Percentiles rank a stretch among this genome's conserved stretches.
Evolutionary conservation across 1,140 invertebrate species (phyloP).

Genomic region (Heterodera schachtii): DNA sequence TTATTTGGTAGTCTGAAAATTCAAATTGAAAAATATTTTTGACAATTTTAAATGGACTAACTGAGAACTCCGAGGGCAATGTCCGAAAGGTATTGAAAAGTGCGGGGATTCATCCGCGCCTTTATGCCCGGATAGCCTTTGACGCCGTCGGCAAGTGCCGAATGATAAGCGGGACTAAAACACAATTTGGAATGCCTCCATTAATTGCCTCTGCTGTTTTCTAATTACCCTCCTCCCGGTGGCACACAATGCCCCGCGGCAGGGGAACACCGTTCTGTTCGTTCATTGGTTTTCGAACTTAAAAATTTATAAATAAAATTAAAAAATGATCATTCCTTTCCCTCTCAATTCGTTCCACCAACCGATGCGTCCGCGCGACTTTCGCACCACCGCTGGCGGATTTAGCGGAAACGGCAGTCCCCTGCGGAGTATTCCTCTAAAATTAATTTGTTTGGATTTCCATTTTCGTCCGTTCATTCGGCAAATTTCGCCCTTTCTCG

Average conservation of each 20-base stretch:
- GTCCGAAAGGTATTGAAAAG: constrained; percentile 59
- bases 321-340: no score
- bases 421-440: no score
- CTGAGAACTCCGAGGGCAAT: constrained; percentile 55
- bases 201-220: background rate
- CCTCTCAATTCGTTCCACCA: background rate
- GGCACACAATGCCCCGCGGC: background rate
- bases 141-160: constrained; percentile 50
- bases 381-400: no score
- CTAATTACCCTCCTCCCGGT: constrained; percentile 11
- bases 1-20: constrained; percentile 21
- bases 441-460: no score
- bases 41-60: constrained; percentile 43
- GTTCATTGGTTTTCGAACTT: background rate
- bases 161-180: constrained; percentile 54
- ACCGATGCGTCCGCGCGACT: background rate
- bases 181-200: background rate
- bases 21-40: background rate
- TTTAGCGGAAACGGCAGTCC: no score
- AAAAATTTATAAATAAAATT: background rate
- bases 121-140: constrained; percentile 60
- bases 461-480: no score
- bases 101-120: constrained; percentile 56
- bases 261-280: background rate
- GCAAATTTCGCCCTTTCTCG: no score